phyloP scores from a whole-genome alignment of 2,797 vertebrate species.

The Syngnathus acus region DNA sequence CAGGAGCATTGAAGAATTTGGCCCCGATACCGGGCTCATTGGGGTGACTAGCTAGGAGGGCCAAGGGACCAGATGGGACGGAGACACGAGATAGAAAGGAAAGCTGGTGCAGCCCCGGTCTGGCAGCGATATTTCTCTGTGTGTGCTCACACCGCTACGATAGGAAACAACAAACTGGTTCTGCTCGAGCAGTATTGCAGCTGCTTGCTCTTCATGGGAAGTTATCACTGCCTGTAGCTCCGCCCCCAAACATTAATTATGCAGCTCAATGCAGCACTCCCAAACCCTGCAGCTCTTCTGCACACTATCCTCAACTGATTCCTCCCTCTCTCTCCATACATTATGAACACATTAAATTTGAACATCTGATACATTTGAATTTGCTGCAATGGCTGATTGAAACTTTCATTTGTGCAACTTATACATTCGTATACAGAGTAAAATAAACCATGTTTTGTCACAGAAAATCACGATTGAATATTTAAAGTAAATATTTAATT shows the following conservation, averaged over 20 bases:
- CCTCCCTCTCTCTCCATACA: conserved; percentile 30
- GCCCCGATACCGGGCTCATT: conserved; percentile 28
- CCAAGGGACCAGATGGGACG: conserved; percentile 58
- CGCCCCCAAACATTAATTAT: conserved; percentile 74
- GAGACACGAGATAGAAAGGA: conserved; percentile 37
- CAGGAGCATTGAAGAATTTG: conserved; percentile 46
- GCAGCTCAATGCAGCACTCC: conserved; percentile 79
- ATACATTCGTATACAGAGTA: neutral
- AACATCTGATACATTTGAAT: conserved; percentile 9
- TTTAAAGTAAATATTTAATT: no score
- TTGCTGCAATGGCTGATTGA: neutral
- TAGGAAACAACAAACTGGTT: conserved; percentile 11
- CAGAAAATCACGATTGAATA: no score
- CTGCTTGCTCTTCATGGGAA: conserved; percentile 33
- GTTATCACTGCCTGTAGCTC: conserved; percentile 58
- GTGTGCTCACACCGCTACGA: conserved; percentile 3
- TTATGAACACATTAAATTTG: neutral
- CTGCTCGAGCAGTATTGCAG: conserved; percentile 20
- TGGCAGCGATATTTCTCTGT: conserved; percentile 27
- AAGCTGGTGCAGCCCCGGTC: conserved; percentile 26
- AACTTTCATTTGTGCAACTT: neutral
- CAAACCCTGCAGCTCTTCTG: conserved; percentile 63
- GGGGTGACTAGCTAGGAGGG: conserved; percentile 53
- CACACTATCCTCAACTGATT: conserved; percentile 43
- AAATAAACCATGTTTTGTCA: conserved; percentile 6